Percentiles rank a stretch among this genome's conserved stretches.
phyloP scores from a whole-genome alignment of 2,888 invertebrate species.

The Drosophila peninsularis region DNA sequence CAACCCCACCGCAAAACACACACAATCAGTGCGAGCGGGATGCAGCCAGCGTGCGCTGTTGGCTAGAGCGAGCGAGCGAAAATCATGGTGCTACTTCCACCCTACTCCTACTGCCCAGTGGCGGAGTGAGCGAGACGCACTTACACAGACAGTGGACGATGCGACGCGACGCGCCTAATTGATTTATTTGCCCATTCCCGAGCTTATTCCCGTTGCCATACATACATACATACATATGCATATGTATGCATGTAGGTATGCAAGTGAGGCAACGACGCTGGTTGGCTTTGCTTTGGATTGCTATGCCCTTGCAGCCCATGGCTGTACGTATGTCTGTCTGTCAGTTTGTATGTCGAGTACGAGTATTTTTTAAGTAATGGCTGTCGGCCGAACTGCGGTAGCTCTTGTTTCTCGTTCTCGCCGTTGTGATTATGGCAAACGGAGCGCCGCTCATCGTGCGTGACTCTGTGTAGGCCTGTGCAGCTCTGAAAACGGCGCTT shows the following conservation, averaged over 20 bases:
- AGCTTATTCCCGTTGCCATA: constrained; percentile 28
- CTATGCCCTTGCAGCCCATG: constrained; percentile 34
- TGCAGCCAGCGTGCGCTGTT: constrained; percentile 1
- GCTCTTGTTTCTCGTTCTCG: constrained; percentile 14
- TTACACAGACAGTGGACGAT: constrained; percentile 50
- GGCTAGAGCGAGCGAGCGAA: constrained; percentile 11
- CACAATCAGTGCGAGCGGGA: constrained; percentile 20
- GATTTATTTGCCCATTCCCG: constrained; percentile 65
- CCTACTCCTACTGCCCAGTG: constrained; percentile 17
- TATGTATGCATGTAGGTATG: not conserved
- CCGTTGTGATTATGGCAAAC: constrained; percentile 34
- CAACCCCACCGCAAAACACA: constrained; percentile 39
- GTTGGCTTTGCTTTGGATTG: constrained; percentile 53
- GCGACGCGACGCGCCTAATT: constrained; percentile 68
- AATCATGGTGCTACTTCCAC: constrained; percentile 20
- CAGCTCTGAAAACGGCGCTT: constrained; percentile 14
- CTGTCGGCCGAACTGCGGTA: constrained; percentile 38
- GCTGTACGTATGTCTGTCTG: constrained; percentile 8
- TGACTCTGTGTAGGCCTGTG: constrained; percentile 40
- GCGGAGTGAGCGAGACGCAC: constrained; percentile 38
- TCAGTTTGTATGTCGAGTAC: constrained; percentile 24
- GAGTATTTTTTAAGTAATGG: constrained; percentile 51
- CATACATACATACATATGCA: not conserved
- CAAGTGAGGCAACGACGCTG: constrained; percentile 31
- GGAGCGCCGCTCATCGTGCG: constrained; percentile 37